phyloP scores from a whole-genome alignment of 1,140 invertebrate genomes.

The Lepidurus couesii region DNA sequence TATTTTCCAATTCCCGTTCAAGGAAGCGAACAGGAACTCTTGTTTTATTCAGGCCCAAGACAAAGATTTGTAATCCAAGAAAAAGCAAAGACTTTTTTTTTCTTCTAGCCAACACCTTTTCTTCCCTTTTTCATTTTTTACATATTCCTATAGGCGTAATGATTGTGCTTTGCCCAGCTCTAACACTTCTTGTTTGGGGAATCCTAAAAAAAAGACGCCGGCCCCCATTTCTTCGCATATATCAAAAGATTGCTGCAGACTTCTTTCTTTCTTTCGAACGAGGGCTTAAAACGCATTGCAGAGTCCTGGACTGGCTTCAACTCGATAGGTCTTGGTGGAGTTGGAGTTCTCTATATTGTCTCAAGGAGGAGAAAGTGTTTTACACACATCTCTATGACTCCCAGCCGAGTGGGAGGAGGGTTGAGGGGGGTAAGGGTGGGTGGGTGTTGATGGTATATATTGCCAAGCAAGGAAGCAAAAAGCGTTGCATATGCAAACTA shows the following conservation, averaged over 20 bases:
- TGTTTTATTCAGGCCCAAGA: not conserved
- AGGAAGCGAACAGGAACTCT: not conserved
- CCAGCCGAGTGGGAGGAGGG: not conserved
- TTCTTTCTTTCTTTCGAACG: not conserved
- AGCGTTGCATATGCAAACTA: conserved; percentile 19
- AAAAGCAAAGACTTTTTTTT: not conserved
- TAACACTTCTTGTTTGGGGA: not conserved
- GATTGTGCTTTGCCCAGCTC: not conserved
- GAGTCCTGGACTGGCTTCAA: not conserved
- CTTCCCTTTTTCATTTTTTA: not conserved
- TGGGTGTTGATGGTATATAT: conserved; percentile 7
- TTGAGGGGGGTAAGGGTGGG: not conserved
- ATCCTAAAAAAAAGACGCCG: not conserved
- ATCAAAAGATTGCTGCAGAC: not conserved
- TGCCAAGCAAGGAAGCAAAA: not conserved
- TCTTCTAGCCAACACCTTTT: too few species aligned
- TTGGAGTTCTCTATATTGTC: not conserved
- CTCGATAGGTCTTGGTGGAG: conserved; percentile 1
- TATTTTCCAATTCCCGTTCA: too few species aligned
- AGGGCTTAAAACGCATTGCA: not conserved
- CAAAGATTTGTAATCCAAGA: not conserved
- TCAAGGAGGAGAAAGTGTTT: conserved; percentile 1
- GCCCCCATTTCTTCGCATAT: not conserved
- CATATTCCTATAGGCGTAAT: not conserved
- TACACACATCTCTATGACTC: not conserved